Conservation (phyloP, 2,113 vertebrate species). For the Leiothrix lutea region DNA sequence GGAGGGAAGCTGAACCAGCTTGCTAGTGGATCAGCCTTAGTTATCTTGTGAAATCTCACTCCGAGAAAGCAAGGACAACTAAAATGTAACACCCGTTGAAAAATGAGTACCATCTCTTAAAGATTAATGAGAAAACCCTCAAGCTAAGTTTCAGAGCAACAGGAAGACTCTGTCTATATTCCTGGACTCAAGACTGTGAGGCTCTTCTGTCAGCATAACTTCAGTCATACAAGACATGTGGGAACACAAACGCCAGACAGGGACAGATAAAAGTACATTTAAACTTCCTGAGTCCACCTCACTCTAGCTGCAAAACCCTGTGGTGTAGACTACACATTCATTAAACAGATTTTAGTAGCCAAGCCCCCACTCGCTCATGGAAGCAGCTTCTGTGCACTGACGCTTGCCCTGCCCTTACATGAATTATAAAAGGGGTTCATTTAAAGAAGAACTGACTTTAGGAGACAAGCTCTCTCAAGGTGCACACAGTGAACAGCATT, state of each 20-base stretch:
- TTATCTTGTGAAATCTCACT: background rate
- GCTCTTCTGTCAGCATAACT: background rate
- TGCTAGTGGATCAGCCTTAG: background rate
- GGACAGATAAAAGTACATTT: background rate
- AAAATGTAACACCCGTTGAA: background rate
- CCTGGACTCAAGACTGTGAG: background rate
- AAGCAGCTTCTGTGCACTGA: background rate
- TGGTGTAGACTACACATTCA: background rate
- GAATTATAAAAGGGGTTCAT: background rate
- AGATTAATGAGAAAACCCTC: background rate
- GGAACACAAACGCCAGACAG: rapidly evolving
- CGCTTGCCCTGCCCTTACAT: rapidly evolving
- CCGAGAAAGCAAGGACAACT: background rate
- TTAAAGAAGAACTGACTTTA: background rate
- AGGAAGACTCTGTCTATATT: background rate
- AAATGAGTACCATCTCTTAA: background rate
- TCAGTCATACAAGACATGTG: background rate
- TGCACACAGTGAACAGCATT: background rate
- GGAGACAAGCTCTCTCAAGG: background rate
- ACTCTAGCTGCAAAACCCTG: background rate
- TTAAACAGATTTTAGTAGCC: background rate
- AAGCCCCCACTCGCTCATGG: background rate
- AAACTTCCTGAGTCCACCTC: background rate
- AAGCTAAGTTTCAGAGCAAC: background rate
- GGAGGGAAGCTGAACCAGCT: background rate